Evolutionary conservation across 1,140 invertebrate species (phyloP).

Genomic region (Drosophila lacteicornis): DNA sequence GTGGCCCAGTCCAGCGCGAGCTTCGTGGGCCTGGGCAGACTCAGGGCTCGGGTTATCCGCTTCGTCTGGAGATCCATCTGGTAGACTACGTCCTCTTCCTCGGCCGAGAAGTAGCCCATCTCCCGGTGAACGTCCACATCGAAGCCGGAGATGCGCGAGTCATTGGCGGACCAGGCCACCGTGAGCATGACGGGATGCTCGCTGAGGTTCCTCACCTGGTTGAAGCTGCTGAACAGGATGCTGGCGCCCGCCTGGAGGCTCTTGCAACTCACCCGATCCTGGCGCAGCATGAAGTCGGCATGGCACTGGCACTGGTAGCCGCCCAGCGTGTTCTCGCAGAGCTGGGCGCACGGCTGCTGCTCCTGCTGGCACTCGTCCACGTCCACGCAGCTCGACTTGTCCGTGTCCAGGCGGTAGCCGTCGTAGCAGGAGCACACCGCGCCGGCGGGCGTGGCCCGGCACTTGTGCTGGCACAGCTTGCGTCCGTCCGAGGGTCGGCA

Average conservation of each 20-base stretch:
- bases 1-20: constrained; percentile 91
- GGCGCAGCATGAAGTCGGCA: constrained; percentile 86
- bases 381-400: constrained; percentile 87
- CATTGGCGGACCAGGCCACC: constrained; percentile 83
- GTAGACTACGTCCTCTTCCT: constrained; percentile 79
- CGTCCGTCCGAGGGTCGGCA: constrained; percentile 37
- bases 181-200: constrained; percentile 76
- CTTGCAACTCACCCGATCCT: constrained; percentile 90
- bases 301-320: constrained; percentile 91
- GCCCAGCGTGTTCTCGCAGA: constrained; percentile 90
- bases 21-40: constrained; percentile 88
- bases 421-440: constrained; percentile 90
- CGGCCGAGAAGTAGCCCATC: constrained; percentile 83
- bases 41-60: constrained; percentile 84
- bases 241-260: constrained; percentile 86
- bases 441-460: constrained; percentile 81
- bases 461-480: constrained; percentile 85
- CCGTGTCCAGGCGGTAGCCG: constrained; percentile 88
- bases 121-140: constrained; percentile 85
- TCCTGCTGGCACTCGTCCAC: constrained; percentile 89
- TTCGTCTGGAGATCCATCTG: constrained; percentile 64
- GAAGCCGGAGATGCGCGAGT: constrained; percentile 85
- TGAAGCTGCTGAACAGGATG: constrained; percentile 85
- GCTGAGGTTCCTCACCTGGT: constrained; percentile 86
- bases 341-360: constrained; percentile 90